Conservation (phyloP, 2,797 vertebrate species). For the Novumbra hubbsi region DNA sequence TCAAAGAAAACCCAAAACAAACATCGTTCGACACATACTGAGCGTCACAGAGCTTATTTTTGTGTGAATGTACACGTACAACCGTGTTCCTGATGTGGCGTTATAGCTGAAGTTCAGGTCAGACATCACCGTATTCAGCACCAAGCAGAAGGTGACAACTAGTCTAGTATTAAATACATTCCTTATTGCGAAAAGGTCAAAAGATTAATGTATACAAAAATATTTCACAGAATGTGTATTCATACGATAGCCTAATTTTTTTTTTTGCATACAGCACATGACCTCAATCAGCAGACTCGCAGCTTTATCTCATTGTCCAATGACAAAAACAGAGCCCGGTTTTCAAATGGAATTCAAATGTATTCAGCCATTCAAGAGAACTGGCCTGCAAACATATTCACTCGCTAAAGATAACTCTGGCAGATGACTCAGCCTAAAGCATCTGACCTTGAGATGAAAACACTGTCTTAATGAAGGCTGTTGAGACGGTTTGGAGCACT, state of each 20-base stretch:
- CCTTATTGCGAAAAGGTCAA: not conserved
- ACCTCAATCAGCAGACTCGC: slow-evolving; percentile 21
- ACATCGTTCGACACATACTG: not conserved
- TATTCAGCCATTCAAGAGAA: not conserved
- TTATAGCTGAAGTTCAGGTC: not conserved
- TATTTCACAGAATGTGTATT: not conserved
- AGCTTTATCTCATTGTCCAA: not conserved
- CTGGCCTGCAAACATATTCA: not conserved
- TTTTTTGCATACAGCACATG: not conserved
- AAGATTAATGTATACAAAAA: not conserved
- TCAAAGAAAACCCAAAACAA: slow-evolving; percentile 33
- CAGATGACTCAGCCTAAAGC: not conserved
- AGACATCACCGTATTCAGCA: not conserved
- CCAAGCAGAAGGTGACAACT: not conserved
- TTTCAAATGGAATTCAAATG: slow-evolving; percentile 16
- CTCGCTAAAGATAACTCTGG: not conserved
- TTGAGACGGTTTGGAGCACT: not conserved
- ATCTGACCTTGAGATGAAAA: slow-evolving; percentile 4
- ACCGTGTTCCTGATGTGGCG: slow-evolving; percentile 7
- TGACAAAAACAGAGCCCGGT: slow-evolving; percentile 2
- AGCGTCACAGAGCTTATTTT: not conserved
- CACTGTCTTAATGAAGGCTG: not conserved
- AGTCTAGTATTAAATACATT: not conserved
- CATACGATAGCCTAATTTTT: not conserved
- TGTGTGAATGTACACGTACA: not conserved